Evolutionary conservation across 2,888 invertebrate species (phyloP).

Genomic region (Melanargia galathea): DNA sequence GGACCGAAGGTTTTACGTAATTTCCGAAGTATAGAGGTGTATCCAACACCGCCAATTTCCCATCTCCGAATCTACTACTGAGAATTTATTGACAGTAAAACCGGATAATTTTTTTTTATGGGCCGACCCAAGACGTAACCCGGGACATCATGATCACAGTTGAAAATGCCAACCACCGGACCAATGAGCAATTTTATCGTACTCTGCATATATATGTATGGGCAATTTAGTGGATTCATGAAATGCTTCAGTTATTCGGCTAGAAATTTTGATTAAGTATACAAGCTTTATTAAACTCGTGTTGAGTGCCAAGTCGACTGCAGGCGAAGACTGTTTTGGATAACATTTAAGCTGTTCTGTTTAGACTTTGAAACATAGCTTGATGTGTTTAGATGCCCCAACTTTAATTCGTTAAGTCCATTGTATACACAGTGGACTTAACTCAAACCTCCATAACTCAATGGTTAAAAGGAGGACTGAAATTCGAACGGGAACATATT

Average conservation of each 20-base stretch:
- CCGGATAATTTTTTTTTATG: no score
- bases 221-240: background rate
- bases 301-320: slow-evolving; percentile 11
- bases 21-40: no score
- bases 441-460: background rate
- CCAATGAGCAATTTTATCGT: no score
- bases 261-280: background rate
- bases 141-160: no score
- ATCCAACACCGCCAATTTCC: no score
- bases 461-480: background rate
- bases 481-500: background rate
- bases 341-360: slow-evolving; percentile 16
- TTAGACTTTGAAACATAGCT: slow-evolving; percentile 17
- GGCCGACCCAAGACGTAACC: no score
- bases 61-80: no score
- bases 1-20: no score
- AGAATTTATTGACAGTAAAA: no score
- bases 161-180: background rate
- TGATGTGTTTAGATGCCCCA: slow-evolving; percentile 14
- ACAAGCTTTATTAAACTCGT: slow-evolving; percentile 12
- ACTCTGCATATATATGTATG: background rate
- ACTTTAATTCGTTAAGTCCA: slow-evolving; percentile 19
- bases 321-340: slow-evolving; percentile 18
- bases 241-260: slow-evolving; percentile 1
- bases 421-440: slow-evolving; percentile 3